A percentile compares a stretch with the other conserved stretches of the same genome.
Evolutionary conservation across 1,140 invertebrate species (phyloP).

Genomic region (Eriosoma lanigerum): DNA sequence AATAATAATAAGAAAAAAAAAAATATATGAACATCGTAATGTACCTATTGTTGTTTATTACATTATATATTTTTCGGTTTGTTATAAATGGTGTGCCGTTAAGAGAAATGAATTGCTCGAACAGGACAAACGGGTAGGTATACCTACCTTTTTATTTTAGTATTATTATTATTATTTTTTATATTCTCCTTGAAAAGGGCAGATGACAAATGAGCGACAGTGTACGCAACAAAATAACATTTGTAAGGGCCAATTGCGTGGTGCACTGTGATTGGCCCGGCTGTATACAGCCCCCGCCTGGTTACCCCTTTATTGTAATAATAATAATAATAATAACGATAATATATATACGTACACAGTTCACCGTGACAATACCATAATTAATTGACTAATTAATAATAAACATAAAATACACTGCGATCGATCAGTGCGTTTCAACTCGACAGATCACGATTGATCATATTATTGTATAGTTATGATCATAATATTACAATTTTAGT

Average conservation of each 20-base stretch:
- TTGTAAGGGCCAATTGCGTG: constrained; percentile 27
- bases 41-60: constrained; percentile 50
- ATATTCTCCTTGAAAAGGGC: constrained; percentile 26
- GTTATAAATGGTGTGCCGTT: constrained; percentile 50
- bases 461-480: background rate
- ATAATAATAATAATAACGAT: too few species aligned
- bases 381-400: background rate
- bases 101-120: constrained; percentile 45
- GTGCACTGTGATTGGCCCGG: constrained; percentile 29
- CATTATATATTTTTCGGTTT: constrained; percentile 39
- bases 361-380: background rate
- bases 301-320: constrained; percentile 20
- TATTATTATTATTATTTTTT: constrained; percentile 18
- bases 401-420: background rate
- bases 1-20: constrained; percentile 8
- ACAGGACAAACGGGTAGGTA: constrained; percentile 43
- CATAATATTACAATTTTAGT: too few species aligned
- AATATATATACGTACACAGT: background rate
- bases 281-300: background rate
- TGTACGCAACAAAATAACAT: constrained; percentile 41
- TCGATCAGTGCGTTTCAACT: background rate
- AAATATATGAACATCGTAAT: constrained; percentile 44
- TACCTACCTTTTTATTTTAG: constrained; percentile 37
- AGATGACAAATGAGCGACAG: constrained; percentile 48
- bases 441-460: background rate